Evolutionary conservation across 2,113 vertebrate genomes (phyloP), one percentile per base, ranked within the genome.

Genomic region (Python bivittatus): DNA sequence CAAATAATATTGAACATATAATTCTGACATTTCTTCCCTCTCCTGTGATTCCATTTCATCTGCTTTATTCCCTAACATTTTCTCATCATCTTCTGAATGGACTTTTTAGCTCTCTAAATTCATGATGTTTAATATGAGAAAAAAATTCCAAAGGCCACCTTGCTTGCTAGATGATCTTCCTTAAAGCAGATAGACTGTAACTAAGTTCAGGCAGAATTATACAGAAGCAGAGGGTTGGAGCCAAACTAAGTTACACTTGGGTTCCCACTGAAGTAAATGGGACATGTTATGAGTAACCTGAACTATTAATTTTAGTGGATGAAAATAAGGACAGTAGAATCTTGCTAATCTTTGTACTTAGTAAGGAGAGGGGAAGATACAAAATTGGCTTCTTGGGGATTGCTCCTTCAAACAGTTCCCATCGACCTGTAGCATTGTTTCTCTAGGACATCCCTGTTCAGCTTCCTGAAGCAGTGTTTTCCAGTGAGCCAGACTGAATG

Each of bases 31-130:
- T 53, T 54, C 9, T 20, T 22, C 72, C 84, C 38, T 48, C 17
- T 84, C 42, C 64, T 53, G 68, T 20, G 3, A 20, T 89, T 91
- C 29, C 48, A 54, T 87, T n/a, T 38, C 0, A 83, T 87, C 13
- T 44, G 44, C 0, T 53, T 48, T 92, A 52, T 29, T 1, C 13
- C 20, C 10, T 53, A 22, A 52, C 38, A 85, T 79, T 93, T 84
- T 56, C 20, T 92, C 58, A 88, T 2, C 91, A 23, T 79, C 12
- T 12, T 12, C 23, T 88, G 52, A 68, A 44, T 0, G 72, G 44
- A 89, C 88, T 89, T 92, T 92, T 68, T 25, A 91, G 38, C 13
- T 87, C 1, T 93, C 64, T 56, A 88, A 91, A 79, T 72, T 8
- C 44, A 90, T 33, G 38, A 72, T 58, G 42, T 90, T 90, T 91